Evolutionary conservation across 2,113 vertebrate genomes (phyloP).

Genomic region (Spheniscus mendiculus): DNA sequence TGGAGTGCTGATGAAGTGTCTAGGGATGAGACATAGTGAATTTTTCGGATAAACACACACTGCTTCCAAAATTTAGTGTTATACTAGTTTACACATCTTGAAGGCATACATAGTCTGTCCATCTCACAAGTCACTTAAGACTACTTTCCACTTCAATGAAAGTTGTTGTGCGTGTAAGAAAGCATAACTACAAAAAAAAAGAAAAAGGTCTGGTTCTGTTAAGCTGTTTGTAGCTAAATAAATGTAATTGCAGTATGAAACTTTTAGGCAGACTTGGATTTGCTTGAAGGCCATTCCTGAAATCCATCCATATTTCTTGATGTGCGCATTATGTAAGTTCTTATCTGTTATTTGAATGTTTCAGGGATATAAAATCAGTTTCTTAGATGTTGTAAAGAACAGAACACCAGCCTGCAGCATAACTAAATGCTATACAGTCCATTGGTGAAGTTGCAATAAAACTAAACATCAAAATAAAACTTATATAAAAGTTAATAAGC

Average conservation of each 20-base stretch:
- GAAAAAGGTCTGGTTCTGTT: neutral
- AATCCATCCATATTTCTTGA: conserved; percentile 42
- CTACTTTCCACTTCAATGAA: conserved; percentile 15
- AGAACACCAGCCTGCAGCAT: conserved; percentile 43
- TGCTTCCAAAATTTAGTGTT: neutral
- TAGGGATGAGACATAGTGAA: neutral
- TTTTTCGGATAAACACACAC: neutral
- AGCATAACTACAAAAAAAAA: neutral
- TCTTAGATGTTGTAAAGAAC: conserved; percentile 30
- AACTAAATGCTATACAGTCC: conserved; percentile 35
- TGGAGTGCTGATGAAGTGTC: neutral
- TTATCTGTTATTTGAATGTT: conserved; percentile 38
- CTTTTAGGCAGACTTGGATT: neutral
- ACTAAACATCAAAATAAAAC: conserved; percentile 44
- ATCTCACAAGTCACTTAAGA: neutral
- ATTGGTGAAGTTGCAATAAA: conserved; percentile 45
- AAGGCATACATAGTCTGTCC: neutral
- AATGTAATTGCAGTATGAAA: conserved; percentile 5
- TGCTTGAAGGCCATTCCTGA: conserved; percentile 37
- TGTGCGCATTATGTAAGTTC: conserved; percentile 6
- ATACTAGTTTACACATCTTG: neutral
- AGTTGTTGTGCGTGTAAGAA: conserved; percentile 6
- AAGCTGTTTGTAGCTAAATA: conserved; percentile 23
- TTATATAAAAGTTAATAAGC: conserved; percentile 57
- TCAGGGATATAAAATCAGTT: conserved; percentile 57